These are phyloP conservation scores for Pseudomugil gertrudae DNA, from an alignment of 2,797 vertebrate species.

Conservation along the genomic window DNA sequence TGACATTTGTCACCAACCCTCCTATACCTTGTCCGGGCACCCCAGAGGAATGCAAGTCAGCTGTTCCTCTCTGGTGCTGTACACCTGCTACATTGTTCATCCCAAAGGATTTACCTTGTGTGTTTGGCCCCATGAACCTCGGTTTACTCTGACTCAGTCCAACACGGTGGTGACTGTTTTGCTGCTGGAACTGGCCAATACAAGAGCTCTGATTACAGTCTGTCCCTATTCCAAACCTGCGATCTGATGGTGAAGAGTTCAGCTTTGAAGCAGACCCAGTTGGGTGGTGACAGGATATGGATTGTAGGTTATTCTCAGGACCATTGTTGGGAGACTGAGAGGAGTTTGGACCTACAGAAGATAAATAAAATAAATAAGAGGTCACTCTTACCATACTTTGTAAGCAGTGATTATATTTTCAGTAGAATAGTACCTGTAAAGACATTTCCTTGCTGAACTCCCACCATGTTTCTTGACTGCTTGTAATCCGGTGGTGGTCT, in stretches of 20 bases:
- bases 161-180: constrained; percentile 83
- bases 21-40: constrained; percentile 80
- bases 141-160: constrained; percentile 84
- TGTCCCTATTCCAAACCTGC: constrained; percentile 82
- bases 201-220: constrained; percentile 83
- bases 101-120: constrained; percentile 82
- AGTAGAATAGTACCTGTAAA: constrained; percentile 84
- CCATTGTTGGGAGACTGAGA: constrained; percentile 83
- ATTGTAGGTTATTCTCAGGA: constrained; percentile 84
- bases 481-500: constrained; percentile 97
- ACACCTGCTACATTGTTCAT: constrained; percentile 76
- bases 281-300: constrained; percentile 85
- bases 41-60: constrained; percentile 79
- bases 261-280: constrained; percentile 83
- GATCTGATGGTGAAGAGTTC: constrained; percentile 80
- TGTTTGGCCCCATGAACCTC: constrained; percentile 81
- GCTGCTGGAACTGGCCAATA: constrained; percentile 84
- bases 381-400: too few relatives aligned
- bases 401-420: background rate
- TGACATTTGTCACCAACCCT: constrained; percentile 80
- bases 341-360: constrained; percentile 78
- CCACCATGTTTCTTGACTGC: constrained; percentile 88
- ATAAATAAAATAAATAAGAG: constrained; percentile 33
- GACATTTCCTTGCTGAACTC: constrained; percentile 83
- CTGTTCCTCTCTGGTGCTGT: constrained; percentile 81